phyloP scores from a whole-genome alignment of 2,797 vertebrate species.

The Cyprinella venusta region DNA sequence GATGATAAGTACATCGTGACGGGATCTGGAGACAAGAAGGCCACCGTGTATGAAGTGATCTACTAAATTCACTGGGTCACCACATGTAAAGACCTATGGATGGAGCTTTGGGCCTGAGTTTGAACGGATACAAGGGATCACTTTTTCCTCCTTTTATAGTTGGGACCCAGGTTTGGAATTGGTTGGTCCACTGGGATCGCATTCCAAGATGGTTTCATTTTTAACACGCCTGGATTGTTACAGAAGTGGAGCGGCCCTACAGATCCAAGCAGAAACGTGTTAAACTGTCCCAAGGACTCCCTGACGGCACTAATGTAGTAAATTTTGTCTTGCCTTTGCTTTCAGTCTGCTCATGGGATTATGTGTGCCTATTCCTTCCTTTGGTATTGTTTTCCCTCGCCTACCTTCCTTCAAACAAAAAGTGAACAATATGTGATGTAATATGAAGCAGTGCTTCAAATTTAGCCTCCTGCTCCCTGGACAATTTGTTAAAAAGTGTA shows the following conservation, averaged over 20 bases:
- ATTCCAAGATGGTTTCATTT: conserved; percentile 34
- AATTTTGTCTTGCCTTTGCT: conserved; percentile 59
- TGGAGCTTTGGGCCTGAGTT: conserved; percentile 60
- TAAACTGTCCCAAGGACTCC: conserved; percentile 46
- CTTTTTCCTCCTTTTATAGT: conserved; percentile 40
- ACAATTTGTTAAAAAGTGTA: conserved; percentile 92
- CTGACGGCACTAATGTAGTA: conserved; percentile 57
- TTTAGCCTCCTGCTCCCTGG: conserved; percentile 73
- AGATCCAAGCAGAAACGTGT: conserved; percentile 32
- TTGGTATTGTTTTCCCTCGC: conserved; percentile 57
- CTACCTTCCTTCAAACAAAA: conserved; percentile 53
- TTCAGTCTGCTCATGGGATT: conserved; percentile 52
- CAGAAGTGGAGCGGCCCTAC: conserved; percentile 32
- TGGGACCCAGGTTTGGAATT: conserved; percentile 26
- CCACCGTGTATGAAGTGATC: conserved; percentile 86
- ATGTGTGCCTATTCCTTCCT: conserved; percentile 50
- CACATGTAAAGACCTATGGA: conserved; percentile 57
- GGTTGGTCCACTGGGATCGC: conserved; percentile 34
- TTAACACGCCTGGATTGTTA: conserved; percentile 24
- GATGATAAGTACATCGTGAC: conserved; percentile 88
- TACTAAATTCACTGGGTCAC: conserved; percentile 80
- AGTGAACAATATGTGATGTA: conserved; percentile 67
- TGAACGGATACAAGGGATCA: conserved; percentile 27
- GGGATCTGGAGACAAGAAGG: conserved; percentile 86
- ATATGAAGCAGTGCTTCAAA: conserved; percentile 78